Conservation (phyloP, 2,888 invertebrate genomes). For the Yponomeuta evonymella region DNA sequence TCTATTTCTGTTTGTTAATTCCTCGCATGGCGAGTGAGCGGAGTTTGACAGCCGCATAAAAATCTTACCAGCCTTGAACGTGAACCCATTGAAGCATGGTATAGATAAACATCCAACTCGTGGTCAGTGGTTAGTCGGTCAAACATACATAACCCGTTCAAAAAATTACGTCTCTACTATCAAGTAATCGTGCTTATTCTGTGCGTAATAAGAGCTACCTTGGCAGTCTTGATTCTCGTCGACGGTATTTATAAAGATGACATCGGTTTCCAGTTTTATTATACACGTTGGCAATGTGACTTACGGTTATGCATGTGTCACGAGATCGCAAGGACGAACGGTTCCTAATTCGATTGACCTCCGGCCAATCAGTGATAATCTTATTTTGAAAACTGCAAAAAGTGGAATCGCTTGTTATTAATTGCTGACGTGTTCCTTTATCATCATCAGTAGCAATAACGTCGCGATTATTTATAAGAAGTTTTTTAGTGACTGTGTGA, state of each 20-base stretch:
- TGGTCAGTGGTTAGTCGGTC: background rate
- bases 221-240: too few relatives aligned
- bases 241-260: too few relatives aligned
- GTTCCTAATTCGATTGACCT: background rate
- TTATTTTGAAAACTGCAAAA: background rate
- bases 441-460: background rate
- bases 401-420: background rate
- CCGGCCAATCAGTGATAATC: background rate
- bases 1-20: too few relatives aligned
- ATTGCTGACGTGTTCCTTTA: background rate
- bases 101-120: background rate
- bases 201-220: too few relatives aligned
- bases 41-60: too few relatives aligned
- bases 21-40: too few relatives aligned
- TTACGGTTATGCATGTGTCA: background rate
- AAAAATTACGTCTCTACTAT: too few relatives aligned
- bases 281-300: background rate
- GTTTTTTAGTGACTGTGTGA: too few relatives aligned
- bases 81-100: background rate
- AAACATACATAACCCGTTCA: too few relatives aligned
- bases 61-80: background rate
- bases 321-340: background rate
- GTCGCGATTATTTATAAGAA: too few relatives aligned
- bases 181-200: too few relatives aligned
- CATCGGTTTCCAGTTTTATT: background rate